phyloP scores from a whole-genome alignment of 1,140 invertebrate genomes.

The Trachymyrmex cornetzi region DNA sequence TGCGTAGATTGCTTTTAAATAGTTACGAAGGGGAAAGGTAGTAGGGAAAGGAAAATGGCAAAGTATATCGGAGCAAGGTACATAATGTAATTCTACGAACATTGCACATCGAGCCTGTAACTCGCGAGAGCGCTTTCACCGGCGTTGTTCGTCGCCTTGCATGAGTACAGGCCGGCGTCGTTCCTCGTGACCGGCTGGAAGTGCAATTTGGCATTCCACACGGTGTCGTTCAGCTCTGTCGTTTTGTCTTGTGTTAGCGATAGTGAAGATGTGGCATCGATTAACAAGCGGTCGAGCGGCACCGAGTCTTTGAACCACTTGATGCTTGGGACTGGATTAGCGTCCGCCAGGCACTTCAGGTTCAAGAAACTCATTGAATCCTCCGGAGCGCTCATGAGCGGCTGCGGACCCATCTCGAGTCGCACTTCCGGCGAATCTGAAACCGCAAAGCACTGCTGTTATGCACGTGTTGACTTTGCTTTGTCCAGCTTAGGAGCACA shows the following conservation, averaged over 20 bases:
- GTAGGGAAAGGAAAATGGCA: neutral
- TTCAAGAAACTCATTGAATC: conserved; percentile 88
- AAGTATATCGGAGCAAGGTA: neutral
- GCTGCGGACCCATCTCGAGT: conserved; percentile 81
- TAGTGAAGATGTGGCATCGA: conserved; percentile 38
- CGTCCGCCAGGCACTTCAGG: conserved; percentile 93
- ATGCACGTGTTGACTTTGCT: neutral
- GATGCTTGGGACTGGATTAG: conserved; percentile 94
- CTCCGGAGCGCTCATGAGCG: conserved; percentile 78
- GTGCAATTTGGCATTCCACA: conserved; percentile 88
- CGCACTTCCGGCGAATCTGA: conserved; percentile 84
- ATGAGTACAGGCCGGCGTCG: conserved; percentile 92
- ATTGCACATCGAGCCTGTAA: conserved; percentile 95
- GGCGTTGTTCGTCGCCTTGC: conserved; percentile 93
- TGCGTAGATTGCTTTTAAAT: conserved; percentile 7
- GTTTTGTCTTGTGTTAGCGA: conserved; percentile 71
- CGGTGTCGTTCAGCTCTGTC: conserved; percentile 74
- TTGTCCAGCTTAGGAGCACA: neutral
- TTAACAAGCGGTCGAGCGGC: conserved; percentile 64
- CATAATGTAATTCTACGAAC: conserved; percentile 84
- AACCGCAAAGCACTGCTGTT: conserved; percentile 55
- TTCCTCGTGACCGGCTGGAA: conserved; percentile 90
- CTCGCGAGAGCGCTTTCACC: conserved; percentile 92
- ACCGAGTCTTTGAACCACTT: conserved; percentile 90
- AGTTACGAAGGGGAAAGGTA: neutral